These are phyloP conservation scores for Genyomyrus donnyi DNA, from an alignment of 2,113 vertebrate species.

Conservation along the genomic window DNA sequence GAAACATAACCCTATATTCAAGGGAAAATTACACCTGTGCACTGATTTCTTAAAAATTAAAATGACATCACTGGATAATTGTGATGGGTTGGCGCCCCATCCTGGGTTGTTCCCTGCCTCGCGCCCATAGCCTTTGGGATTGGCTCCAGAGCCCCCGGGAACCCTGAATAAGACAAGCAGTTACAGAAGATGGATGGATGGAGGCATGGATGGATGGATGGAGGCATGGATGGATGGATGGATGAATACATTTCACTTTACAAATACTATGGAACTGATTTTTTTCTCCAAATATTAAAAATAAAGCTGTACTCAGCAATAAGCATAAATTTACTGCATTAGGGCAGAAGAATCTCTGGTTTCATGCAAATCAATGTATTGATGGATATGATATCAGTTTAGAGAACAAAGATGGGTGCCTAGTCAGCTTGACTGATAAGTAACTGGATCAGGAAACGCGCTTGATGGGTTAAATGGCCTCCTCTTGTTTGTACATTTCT, in stretches of 20 bases:
- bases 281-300: background rate
- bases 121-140: no score
- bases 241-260: background rate
- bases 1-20: background rate
- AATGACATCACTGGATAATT: background rate
- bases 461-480: no score
- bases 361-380: background rate
- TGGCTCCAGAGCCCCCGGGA: no score
- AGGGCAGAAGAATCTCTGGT: background rate
- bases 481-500: no score
- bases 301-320: background rate
- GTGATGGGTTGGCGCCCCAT: no score
- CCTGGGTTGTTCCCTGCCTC: no score
- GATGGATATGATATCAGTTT: background rate
- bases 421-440: background rate
- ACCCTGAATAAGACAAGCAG: no score
- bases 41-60: background rate
- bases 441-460: background rate
- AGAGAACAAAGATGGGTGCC: background rate
- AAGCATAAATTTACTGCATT: background rate
- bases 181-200: no score
- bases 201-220: no score
- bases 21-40: background rate
- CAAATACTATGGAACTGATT: background rate
- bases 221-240: no score